Evolutionary conservation across 2,888 invertebrate species (phyloP).

Genomic region (Ephialtes manifestator): DNA sequence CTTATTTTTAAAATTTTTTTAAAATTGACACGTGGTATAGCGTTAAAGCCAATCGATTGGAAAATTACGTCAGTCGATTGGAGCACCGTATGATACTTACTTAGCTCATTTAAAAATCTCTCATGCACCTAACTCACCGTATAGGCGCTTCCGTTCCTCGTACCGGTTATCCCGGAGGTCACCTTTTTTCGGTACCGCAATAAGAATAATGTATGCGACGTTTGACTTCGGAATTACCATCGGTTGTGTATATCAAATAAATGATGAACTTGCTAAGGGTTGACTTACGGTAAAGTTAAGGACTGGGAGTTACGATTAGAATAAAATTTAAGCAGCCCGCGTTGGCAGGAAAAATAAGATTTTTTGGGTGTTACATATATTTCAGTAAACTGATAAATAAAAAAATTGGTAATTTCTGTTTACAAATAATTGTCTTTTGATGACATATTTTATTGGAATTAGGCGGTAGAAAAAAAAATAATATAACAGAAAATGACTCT

Average conservation of each 20-base stretch:
- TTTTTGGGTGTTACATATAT: not conserved
- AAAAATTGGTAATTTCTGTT: no score
- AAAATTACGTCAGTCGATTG: slow-evolving; percentile 34
- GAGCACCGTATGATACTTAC: not conserved
- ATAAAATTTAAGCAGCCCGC: no score
- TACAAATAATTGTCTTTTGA: no score
- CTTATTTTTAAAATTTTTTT: slow-evolving; percentile 19
- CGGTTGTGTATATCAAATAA: not conserved
- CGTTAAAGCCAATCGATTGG: not conserved
- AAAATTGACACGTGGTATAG: not conserved
- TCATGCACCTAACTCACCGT: slow-evolving; percentile 58
- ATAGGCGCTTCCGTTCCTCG: slow-evolving; percentile 65
- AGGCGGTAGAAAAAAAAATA: no score
- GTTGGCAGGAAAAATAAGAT: no score
- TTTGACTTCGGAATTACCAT: not conserved
- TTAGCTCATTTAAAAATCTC: slow-evolving; percentile 53
- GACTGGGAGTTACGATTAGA: not conserved
- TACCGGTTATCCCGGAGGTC: slow-evolving; percentile 52
- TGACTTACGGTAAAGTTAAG: not conserved
- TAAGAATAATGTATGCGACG: slow-evolving; percentile 20
- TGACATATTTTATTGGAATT: no score
- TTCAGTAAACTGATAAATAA: no score
- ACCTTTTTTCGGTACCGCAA: slow-evolving; percentile 22
- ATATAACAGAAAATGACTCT: no score
- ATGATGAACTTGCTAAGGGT: not conserved